phyloP scores from a whole-genome alignment of 1,140 invertebrate species.

The Manduca sexta region DNA sequence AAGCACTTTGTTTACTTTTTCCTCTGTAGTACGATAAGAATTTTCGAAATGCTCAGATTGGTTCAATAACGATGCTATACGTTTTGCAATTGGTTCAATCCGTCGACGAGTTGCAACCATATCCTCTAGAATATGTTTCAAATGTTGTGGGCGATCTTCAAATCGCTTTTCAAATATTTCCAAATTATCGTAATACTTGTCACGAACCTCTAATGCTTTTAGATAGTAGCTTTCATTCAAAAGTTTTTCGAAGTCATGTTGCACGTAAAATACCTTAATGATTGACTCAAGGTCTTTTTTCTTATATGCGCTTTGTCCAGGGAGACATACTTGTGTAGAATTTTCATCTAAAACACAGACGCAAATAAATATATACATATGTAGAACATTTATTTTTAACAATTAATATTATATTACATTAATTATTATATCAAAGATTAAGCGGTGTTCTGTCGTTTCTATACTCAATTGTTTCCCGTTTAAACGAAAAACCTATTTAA shows the following conservation, averaged over 20 bases:
- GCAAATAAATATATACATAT: constrained; percentile 1
- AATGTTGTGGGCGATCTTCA: constrained; percentile 23
- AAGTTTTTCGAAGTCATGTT: constrained; percentile 7
- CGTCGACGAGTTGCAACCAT: constrained; percentile 10
- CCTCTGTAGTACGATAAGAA: constrained; percentile 4
- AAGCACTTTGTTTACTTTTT: constrained; percentile 6
- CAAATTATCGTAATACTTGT: constrained; percentile 19
- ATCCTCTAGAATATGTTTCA: constrained; percentile 28
- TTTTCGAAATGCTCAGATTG: constrained; percentile 7
- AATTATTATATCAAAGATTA: too few species aligned
- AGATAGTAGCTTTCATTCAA: constrained; percentile 3
- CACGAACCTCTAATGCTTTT: background rate
- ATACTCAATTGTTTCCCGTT: too few species aligned
- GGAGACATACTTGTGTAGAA: background rate
- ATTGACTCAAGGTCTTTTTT: constrained; percentile 7
- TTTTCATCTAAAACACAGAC: background rate
- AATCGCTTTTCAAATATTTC: constrained; percentile 18
- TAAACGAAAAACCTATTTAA: too few species aligned
- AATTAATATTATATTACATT: too few species aligned
- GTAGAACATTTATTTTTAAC: too few species aligned
- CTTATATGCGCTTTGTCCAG: constrained; percentile 2
- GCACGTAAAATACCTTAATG: constrained; percentile 10
- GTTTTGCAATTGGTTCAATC: constrained; percentile 15
- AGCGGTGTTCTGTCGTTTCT: too few species aligned
- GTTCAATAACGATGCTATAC: constrained; percentile 11